These are phyloP conservation scores for Ditula angustiorana DNA, from an alignment of 2,888 invertebrate species.

Conservation along the genomic window DNA sequence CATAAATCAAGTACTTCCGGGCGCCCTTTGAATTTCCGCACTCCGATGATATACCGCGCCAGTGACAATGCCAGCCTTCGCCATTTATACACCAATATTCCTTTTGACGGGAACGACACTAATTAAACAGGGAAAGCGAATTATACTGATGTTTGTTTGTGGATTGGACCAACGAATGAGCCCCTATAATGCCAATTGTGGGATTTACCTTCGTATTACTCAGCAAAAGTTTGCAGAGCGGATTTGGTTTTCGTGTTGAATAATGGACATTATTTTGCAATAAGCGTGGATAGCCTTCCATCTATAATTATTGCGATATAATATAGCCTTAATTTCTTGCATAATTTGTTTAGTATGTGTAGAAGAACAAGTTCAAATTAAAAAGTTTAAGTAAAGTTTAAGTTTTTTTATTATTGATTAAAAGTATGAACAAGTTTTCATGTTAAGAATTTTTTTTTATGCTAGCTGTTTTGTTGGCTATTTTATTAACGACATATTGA, in stretches of 20 bases:
- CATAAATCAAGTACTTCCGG: slow-evolving; percentile 81
- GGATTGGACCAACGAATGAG: slow-evolving; percentile 26
- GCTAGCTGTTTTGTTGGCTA: too few species aligned
- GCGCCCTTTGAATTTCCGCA: slow-evolving; percentile 78
- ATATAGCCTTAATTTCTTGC: too few species aligned
- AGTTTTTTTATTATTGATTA: too few species aligned
- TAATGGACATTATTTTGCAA: background rate
- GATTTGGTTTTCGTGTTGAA: slow-evolving; percentile 12
- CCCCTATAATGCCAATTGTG: slow-evolving; percentile 38
- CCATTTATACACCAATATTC: slow-evolving; percentile 70
- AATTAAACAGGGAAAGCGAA: slow-evolving; percentile 63
- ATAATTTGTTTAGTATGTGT: too few species aligned
- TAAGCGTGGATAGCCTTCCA: background rate
- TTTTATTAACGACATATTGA: too few species aligned
- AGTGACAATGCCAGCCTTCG: slow-evolving; percentile 74
- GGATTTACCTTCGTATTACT: slow-evolving; percentile 33
- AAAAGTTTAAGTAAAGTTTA: too few species aligned
- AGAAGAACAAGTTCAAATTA: too few species aligned
- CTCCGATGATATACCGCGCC: slow-evolving; percentile 75
- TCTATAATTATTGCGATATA: too few species aligned
- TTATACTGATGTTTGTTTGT: slow-evolving; percentile 46
- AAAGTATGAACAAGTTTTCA: too few species aligned
- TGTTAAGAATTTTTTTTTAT: too few species aligned
- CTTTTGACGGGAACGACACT: slow-evolving; percentile 68
- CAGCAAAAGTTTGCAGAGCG: slow-evolving; percentile 25